A percentile compares a stretch with the other conserved stretches of the same genome.
These are phyloP conservation scores for Chionomys nivalis DNA, from an alignment of 2,113 vertebrate species.

Conservation along the genomic window DNA sequence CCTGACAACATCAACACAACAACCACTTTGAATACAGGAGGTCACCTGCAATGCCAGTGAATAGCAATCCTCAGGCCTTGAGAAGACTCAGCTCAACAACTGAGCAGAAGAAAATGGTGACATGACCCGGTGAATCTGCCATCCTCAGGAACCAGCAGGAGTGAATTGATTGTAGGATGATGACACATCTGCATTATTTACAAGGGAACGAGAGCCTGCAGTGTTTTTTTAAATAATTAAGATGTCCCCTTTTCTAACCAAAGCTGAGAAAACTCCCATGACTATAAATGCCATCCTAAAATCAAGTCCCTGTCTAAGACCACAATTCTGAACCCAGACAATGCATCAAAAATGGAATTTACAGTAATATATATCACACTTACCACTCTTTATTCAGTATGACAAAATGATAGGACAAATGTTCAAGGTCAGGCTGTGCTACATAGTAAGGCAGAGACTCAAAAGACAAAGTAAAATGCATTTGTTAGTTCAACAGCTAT, in stretches of 20 bases:
- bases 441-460: not conserved
- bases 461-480: not conserved
- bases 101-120: not conserved
- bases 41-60: not conserved
- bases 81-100: not conserved
- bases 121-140: not conserved
- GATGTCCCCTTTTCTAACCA: not conserved
- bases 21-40: not conserved
- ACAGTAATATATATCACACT: not conserved
- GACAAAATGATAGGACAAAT: not conserved
- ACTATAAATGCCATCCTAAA: conserved; percentile 15
- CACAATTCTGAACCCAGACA: not conserved
- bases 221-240: not conserved
- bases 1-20: not conserved
- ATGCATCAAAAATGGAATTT: not conserved
- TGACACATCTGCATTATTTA: not conserved
- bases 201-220: not conserved
- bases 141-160: not conserved
- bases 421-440: not conserved
- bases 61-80: not conserved
- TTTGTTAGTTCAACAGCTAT: not conserved
- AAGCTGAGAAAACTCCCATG: conserved; percentile 24
- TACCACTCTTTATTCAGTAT: not conserved
- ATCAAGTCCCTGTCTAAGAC: not conserved
- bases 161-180: not conserved